Conservation (phyloP, 2,888 invertebrate species). For the Drosophila vallismaia region DNA sequence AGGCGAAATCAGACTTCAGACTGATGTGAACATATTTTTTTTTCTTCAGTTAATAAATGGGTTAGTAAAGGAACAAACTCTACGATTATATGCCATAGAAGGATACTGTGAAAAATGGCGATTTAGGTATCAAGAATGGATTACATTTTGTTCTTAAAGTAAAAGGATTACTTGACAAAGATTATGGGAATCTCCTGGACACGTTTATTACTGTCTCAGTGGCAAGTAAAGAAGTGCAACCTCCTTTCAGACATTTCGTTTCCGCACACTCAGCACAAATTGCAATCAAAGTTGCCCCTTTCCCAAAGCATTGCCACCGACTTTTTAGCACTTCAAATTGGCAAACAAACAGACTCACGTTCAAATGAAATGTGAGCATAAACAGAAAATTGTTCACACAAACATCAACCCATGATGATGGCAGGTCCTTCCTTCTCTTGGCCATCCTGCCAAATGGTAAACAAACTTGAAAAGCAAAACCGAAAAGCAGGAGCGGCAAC, state of each 20-base stretch:
- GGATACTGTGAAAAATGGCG: background rate
- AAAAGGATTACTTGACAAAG: no score
- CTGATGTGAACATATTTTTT: conserved; percentile 29
- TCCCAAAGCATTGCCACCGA: conserved; percentile 21
- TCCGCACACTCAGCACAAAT: conserved; percentile 67
- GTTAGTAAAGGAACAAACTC: background rate
- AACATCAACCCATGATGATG: background rate
- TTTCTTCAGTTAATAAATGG: conserved; percentile 23
- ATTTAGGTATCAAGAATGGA: no score
- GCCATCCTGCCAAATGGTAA: conserved; percentile 58
- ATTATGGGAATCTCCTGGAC: no score
- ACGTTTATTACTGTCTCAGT: no score
- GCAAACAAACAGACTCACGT: conserved; percentile 77
- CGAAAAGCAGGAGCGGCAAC: conserved; percentile 47
- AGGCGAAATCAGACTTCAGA: conserved; percentile 14
- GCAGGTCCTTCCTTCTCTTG: conserved; percentile 19
- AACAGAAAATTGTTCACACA: conserved; percentile 78
- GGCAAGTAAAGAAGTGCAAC: conserved; percentile 25
- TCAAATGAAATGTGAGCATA: conserved; percentile 78
- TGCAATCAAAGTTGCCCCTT: conserved; percentile 65
- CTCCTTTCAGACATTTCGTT: conserved; percentile 45
- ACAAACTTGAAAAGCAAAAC: conserved; percentile 72
- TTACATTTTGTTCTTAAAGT: no score
- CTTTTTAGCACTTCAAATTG: conserved; percentile 74
- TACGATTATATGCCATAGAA: background rate